A percentile compares a stretch with the other conserved stretches of the same genome.
These are phyloP conservation scores for Lutjanus argentimaculatus DNA, from an alignment of 2,797 vertebrate genomes.

Conservation along the genomic window DNA sequence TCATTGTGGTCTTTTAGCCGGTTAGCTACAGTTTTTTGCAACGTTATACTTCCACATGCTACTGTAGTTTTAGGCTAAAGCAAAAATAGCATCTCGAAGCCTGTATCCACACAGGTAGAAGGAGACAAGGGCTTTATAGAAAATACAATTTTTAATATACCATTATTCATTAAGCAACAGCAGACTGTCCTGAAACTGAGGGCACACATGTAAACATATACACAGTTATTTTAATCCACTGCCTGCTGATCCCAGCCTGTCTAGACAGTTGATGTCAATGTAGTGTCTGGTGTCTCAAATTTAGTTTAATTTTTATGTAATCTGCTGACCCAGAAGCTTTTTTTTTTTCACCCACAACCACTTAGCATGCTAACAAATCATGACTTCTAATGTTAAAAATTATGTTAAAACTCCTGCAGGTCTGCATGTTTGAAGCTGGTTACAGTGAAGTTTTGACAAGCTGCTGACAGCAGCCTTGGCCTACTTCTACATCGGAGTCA, in stretches of 20 bases:
- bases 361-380: slow-evolving; percentile 3
- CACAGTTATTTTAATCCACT: slow-evolving; percentile 31
- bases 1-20: too few relatives aligned
- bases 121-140: not conserved
- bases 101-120: not conserved
- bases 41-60: not conserved
- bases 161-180: not conserved
- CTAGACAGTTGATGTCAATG: slow-evolving; percentile 50
- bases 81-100: not conserved
- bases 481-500: slow-evolving; percentile 68
- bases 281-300: slow-evolving; percentile 23
- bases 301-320: slow-evolving; percentile 27
- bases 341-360: not conserved
- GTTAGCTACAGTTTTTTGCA: not conserved
- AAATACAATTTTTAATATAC: not conserved
- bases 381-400: slow-evolving; percentile 15
- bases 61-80: not conserved
- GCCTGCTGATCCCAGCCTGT: slow-evolving; percentile 35
- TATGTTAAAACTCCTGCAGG: slow-evolving; percentile 13
- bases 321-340: slow-evolving; percentile 21
- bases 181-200: slow-evolving; percentile 3
- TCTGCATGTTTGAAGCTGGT: slow-evolving; percentile 21
- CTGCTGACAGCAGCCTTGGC: slow-evolving; percentile 70
- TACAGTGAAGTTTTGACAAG: slow-evolving; percentile 54
- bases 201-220: not conserved